Evolutionary conservation across 1,140 invertebrate species (phyloP).

Genomic region (Drosophila takahashii): DNA sequence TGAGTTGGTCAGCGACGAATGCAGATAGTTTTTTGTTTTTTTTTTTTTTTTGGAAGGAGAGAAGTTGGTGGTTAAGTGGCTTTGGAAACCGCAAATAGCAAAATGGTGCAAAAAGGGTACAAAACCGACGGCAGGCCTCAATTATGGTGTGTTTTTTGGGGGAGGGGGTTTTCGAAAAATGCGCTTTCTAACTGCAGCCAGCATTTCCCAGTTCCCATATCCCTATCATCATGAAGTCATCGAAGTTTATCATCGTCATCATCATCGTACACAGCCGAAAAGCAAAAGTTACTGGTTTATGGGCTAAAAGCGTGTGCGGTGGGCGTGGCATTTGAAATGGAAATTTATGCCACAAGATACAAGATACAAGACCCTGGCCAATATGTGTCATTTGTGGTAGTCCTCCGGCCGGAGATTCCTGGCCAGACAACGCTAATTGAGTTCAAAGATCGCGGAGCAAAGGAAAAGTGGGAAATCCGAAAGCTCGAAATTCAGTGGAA

Average conservation of each 20-base stretch:
- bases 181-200: slow-evolving; percentile 39
- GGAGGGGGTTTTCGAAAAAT: slow-evolving; percentile 15
- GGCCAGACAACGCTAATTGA: slow-evolving; percentile 68
- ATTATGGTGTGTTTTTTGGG: slow-evolving; percentile 23
- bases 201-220: slow-evolving; percentile 11
- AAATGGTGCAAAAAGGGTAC: slow-evolving; percentile 77
- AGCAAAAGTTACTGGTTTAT: slow-evolving; percentile 52
- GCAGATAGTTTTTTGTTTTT: slow-evolving; percentile 4
- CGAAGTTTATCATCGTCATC: slow-evolving; percentile 75
- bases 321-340: slow-evolving; percentile 71
- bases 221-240: slow-evolving; percentile 69
- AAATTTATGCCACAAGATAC: slow-evolving; percentile 61
- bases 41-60: background rate
- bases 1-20: slow-evolving; percentile 42
- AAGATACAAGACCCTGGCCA: slow-evolving; percentile 22
- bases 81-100: slow-evolving; percentile 53
- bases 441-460: slow-evolving; percentile 65
- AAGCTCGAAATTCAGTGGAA: slow-evolving; percentile 44
- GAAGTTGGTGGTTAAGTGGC: slow-evolving; percentile 28
- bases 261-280: slow-evolving; percentile 41
- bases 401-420: slow-evolving; percentile 8
- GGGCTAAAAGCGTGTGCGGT: slow-evolving; percentile 68
- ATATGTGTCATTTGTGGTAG: slow-evolving; percentile 72
- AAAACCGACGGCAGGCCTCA: slow-evolving; percentile 45
- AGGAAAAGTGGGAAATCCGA: slow-evolving; percentile 60